Conservation (phyloP, 2,797 vertebrate species). For the Alosa sapidissima region DNA sequence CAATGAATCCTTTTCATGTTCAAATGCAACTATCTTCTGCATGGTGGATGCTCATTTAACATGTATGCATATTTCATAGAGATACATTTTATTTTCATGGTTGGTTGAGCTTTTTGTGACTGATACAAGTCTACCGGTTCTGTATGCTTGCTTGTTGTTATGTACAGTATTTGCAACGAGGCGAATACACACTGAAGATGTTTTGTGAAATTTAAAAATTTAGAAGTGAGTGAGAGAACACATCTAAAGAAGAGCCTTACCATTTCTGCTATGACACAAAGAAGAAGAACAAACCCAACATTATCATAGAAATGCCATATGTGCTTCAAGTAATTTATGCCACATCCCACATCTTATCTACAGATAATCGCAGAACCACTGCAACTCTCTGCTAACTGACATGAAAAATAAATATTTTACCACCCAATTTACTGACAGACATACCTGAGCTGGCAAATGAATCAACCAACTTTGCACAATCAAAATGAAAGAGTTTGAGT, state of each 20-base stretch:
- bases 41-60: neutral
- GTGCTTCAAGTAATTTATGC: neutral
- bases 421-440: neutral
- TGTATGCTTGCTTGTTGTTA: neutral
- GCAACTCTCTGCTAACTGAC: neutral
- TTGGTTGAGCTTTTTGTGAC: conserved; percentile 2
- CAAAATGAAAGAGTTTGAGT: no score
- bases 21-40: neutral
- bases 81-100: conserved; percentile 1
- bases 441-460: neutral
- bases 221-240: neutral
- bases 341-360: neutral
- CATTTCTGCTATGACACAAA: neutral
- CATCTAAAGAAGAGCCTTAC: neutral
- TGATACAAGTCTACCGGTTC: neutral
- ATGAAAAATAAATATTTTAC: neutral
- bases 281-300: neutral
- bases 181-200: neutral
- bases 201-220: neutral
- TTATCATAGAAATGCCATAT: neutral
- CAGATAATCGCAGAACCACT: neutral
- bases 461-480: neutral
- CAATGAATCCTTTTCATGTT: neutral
- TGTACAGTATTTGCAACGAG: neutral
- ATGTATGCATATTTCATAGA: neutral